These are phyloP conservation scores for Chloromyia formosa DNA, from an alignment of 2,888 invertebrate species.

Conservation along the genomic window DNA sequence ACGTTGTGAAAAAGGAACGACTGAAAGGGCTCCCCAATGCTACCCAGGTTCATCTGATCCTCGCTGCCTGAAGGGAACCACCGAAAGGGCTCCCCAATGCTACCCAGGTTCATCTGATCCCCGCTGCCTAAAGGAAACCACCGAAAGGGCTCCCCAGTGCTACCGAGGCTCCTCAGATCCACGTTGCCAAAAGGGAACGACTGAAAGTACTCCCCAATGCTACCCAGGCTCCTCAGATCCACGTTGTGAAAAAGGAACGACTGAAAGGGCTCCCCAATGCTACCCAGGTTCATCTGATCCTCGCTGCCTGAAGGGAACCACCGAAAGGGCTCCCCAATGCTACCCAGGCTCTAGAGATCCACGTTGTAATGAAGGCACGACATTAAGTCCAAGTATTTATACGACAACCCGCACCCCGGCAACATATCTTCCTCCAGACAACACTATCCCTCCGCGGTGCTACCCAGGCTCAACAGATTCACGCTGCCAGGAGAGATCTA, in stretches of 20 bases:
- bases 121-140: slow-evolving; percentile 51
- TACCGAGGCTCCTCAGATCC: slow-evolving; percentile 56
- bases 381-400: slow-evolving; percentile 55
- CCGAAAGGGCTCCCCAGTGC: slow-evolving; percentile 50
- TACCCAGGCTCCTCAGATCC: slow-evolving; percentile 56
- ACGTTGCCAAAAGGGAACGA: slow-evolving; percentile 52
- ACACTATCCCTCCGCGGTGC: slow-evolving; percentile 53
- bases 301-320: slow-evolving; percentile 50
- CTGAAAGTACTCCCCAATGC: slow-evolving; percentile 50
- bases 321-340: slow-evolving; percentile 53
- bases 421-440: slow-evolving; percentile 29
- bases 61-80: too few relatives aligned
- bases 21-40: not conserved
- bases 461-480: slow-evolving; percentile 58
- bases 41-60: too few relatives aligned
- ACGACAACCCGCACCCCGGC: slow-evolving; percentile 39
- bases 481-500: slow-evolving; percentile 52
- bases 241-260: slow-evolving; percentile 52
- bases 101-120: slow-evolving; percentile 52
- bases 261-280: slow-evolving; percentile 50
- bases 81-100: slow-evolving; percentile 53
- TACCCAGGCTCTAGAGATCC: slow-evolving; percentile 52
- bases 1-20: slow-evolving; percentile 54
- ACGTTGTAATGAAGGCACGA: not conserved
- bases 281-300: slow-evolving; percentile 56